Percentiles rank a stretch among this genome's conserved stretches.
Conservation (phyloP, 2,888 invertebrate genomes). For the Brassicogethes aeneus region DNA sequence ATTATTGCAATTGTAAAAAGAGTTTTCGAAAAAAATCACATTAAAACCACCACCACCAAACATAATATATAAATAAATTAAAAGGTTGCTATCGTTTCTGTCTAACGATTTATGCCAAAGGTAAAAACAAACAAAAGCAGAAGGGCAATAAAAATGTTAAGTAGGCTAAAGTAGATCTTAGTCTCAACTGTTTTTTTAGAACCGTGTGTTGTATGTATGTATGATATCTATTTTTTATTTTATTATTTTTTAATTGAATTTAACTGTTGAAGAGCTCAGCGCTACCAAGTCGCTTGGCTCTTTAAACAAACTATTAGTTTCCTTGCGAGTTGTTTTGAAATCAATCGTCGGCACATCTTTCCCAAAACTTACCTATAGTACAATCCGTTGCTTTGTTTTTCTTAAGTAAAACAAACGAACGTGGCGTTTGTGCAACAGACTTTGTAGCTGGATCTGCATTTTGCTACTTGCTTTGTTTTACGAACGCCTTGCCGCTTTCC, state of each 20-base stretch:
- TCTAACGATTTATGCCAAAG: slow-evolving; percentile 22
- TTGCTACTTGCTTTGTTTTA: too few species aligned
- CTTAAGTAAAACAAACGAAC: too few species aligned
- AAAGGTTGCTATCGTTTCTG: slow-evolving; percentile 21
- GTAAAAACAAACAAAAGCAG: slow-evolving; percentile 22
- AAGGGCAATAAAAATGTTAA: slow-evolving; percentile 33
- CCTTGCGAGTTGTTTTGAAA: too few species aligned
- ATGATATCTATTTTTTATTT: slow-evolving; percentile 24
- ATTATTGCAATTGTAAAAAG: slow-evolving; percentile 29
- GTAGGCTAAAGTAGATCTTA: slow-evolving; percentile 33
- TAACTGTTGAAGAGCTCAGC: too few species aligned
- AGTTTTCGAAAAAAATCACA: slow-evolving; percentile 15
- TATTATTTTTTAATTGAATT: slow-evolving; percentile 22
- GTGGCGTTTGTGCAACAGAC: too few species aligned
- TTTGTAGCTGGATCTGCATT: too few species aligned
- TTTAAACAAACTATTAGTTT: too few species aligned
- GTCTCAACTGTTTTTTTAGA: slow-evolving; percentile 30
- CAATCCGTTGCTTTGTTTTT: too few species aligned
- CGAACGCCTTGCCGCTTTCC: too few species aligned
- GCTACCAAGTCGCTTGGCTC: too few species aligned
- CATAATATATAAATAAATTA: neutral
- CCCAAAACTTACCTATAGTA: too few species aligned
- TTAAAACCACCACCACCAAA: neutral
- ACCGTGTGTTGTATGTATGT: slow-evolving; percentile 31
- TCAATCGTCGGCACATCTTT: too few species aligned